Evolutionary conservation across 2,888 invertebrate genomes (phyloP), one percentile per base, ranked within the genome.

Genomic region (Drosophila putrida): DNA sequence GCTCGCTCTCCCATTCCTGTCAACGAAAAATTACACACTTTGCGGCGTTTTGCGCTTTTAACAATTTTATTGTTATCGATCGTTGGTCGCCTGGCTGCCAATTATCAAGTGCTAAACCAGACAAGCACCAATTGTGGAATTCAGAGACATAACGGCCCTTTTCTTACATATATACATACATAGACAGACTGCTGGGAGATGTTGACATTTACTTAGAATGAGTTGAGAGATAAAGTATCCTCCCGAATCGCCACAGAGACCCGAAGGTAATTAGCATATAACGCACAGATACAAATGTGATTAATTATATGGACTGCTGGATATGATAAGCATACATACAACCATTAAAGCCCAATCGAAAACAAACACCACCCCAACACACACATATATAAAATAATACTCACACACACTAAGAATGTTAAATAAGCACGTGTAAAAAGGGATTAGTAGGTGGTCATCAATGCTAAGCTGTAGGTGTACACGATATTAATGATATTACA

Each of bases 11-110:
- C 35, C 31, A 61, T 64, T 43, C 20, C 25, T 61, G 72, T 50
- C 49, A 47, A 73, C 76, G 65, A 75, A 73, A 79, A 85, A 88
- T 88, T 77, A 88, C 88, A 86, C 81, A 83, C 85, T 85, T 88
- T 86, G 86, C 83, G 86, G 88, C 88, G 79, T 88, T 88, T 88
- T 85, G 88, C 85, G 85, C 83, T 86, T 85, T 85, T 85, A 81
- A 86, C 79, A 79, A 78, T 82, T 85, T 86, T 86, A 88, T 88
- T 85, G 86, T 86, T 86, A 88, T 84, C 83, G 88, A 85, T 85
- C 78, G 75, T 46, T 78, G 76, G 85, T 82, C 85, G 80, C 86
- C 80, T 79, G 76, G 71, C 86, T 85, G 88, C 86, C 83, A 80
- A 83, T 83, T 83, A 83, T 79, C 72, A 83, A 83, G 72, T 82